These are phyloP conservation scores for Spea hammondii DNA, from an alignment of 2,797 vertebrate genomes.

Conservation along the genomic window DNA sequence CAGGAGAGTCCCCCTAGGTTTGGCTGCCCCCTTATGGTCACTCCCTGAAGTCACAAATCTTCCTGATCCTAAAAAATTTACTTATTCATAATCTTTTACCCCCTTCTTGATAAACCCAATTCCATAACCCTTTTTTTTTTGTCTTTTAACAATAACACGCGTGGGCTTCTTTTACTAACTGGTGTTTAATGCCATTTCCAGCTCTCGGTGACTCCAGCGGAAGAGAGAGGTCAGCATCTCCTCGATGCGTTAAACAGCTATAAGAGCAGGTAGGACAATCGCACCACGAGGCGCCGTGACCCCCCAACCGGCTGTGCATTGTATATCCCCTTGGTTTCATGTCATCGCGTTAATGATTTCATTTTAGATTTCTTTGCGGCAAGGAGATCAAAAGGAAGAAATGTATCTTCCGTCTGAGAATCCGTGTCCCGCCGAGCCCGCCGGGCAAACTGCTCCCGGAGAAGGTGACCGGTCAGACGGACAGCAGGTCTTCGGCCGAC, in stretches of 20 bases:
- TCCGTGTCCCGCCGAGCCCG: conserved; percentile 87
- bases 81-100: too few species aligned
- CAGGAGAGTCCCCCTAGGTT: too few species aligned
- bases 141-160: too few species aligned
- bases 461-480: conserved; percentile 63
- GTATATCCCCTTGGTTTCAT: too few species aligned
- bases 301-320: too few species aligned
- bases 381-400: conserved; percentile 98
- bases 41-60: neutral
- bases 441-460: conserved; percentile 86
- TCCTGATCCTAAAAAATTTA: too few species aligned
- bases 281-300: neutral
- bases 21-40: neutral
- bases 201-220: conserved; percentile 81
- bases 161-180: neutral
- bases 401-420: conserved; percentile 91
- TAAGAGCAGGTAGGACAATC: conserved; percentile 88
- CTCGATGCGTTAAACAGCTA: conserved; percentile 92
- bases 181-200: conserved; percentile 53
- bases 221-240: conserved; percentile 81
- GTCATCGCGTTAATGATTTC: neutral
- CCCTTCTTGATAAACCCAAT: too few species aligned
- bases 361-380: conserved; percentile 88
- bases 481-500: conserved; percentile 60
- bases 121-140: too few species aligned